Evolutionary conservation across 2,113 vertebrate species (phyloP).

Genomic region (Excalfactoria chinensis): DNA sequence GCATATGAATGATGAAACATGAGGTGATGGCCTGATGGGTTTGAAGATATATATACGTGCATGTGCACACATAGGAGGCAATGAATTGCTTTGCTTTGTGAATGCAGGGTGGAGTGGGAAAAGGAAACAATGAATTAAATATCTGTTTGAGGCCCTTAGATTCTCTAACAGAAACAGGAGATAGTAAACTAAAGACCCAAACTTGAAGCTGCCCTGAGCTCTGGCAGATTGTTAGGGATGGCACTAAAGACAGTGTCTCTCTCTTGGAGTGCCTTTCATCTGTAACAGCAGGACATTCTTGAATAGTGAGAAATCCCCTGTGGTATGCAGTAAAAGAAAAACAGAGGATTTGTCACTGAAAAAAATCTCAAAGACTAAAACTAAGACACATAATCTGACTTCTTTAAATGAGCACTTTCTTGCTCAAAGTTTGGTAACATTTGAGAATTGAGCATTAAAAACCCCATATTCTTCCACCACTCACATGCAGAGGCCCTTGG

Average conservation of each 20-base stretch:
- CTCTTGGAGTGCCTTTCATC: background rate
- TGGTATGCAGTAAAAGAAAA: background rate
- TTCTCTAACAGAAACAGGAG: background rate
- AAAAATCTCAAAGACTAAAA: background rate
- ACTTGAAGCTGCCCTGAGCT: background rate
- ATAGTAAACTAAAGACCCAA: background rate
- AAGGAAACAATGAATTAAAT: background rate
- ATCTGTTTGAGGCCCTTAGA: background rate
- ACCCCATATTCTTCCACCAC: background rate
- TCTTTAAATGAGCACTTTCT: background rate
- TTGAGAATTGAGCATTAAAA: slow-evolving; percentile 3
- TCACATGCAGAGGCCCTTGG: background rate
- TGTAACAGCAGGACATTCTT: background rate
- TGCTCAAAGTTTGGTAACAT: background rate
- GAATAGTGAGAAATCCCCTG: background rate
- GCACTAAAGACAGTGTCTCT: background rate
- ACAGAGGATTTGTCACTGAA: background rate
- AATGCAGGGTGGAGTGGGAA: background rate
- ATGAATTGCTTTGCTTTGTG: background rate
- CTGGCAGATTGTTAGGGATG: background rate
- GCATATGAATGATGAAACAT: background rate
- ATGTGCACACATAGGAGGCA: background rate
- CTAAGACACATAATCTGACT: background rate
- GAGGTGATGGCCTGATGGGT: background rate
- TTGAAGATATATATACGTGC: background rate